Conservation (phyloP, 2,113 vertebrate species). For the Bos javanicus region DNA sequence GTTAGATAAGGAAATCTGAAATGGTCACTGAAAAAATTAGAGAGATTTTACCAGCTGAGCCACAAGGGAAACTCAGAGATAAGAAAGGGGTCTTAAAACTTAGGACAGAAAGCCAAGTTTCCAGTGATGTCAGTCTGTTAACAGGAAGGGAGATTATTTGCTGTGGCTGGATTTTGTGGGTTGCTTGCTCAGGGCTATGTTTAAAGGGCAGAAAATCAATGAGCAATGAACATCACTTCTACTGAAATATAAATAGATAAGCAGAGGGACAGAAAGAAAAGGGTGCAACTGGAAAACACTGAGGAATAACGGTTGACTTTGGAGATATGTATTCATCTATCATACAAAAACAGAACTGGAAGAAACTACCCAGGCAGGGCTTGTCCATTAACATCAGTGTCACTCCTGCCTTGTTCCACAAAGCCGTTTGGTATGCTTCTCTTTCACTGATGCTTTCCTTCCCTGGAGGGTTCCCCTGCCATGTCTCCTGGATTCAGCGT, state of each 20-base stretch:
- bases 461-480: not conserved
- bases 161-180: not conserved
- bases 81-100: not conserved
- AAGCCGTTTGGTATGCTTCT: not conserved
- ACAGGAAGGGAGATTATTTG: not conserved
- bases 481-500: not conserved
- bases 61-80: not conserved
- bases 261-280: not conserved
- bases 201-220: not conserved
- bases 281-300: not conserved
- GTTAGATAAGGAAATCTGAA: not conserved
- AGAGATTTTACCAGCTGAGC: not conserved
- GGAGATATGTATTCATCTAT: not conserved
- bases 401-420: not conserved
- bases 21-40: not conserved
- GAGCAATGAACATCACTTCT: not conserved
- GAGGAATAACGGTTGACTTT: not conserved
- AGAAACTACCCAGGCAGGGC: not conserved
- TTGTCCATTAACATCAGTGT: not conserved
- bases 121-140: not conserved
- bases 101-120: not conserved
- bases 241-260: not conserved
- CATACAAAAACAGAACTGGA: not conserved
- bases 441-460: not conserved
- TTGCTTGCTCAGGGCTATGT: not conserved